Evolutionary conservation across 2,113 vertebrate species (phyloP).

Genomic region (Cyphomyrus discorhynchus): DNA sequence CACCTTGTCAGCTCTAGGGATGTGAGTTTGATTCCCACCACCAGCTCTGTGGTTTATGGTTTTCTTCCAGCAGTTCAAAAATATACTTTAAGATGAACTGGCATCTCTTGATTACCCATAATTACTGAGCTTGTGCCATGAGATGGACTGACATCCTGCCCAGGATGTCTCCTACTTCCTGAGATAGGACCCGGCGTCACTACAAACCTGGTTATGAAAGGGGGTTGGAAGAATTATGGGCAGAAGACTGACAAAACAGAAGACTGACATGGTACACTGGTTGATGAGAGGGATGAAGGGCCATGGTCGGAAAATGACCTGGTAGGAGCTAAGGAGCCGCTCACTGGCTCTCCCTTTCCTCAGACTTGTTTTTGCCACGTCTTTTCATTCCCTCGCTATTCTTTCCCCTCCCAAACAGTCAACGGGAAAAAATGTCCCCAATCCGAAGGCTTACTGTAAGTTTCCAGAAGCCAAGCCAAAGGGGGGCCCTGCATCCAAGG

Average conservation of each 20-base stretch:
- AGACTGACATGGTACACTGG: not conserved
- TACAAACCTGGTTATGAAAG: not conserved
- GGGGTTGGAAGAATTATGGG: not conserved
- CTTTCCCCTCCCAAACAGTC: conserved; percentile 22
- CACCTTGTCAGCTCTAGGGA: not conserved
- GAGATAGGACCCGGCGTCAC: not conserved
- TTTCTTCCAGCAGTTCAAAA: not conserved
- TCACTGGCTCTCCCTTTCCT: not conserved
- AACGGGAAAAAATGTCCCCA: conserved; percentile 36
- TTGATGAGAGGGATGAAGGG: not conserved
- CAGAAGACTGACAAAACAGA: not conserved
- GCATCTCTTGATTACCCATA: not conserved
- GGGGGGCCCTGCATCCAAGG: conserved; percentile 19
- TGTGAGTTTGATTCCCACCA: not conserved
- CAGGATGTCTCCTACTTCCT: not conserved
- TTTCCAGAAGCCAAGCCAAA: conserved; percentile 37
- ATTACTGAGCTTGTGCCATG: not conserved
- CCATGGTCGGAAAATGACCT: not conserved
- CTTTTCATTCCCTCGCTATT: conserved; percentile 11
- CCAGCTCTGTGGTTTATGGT: not conserved
- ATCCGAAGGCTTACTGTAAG: conserved; percentile 38
- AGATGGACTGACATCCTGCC: not conserved
- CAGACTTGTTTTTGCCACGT: conserved; percentile 5
- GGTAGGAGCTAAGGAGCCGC: not conserved
- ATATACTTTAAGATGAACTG: not conserved